These are phyloP conservation scores for Nephrotoma guestfalica DNA, from an alignment of 2,888 invertebrate species.

Conservation along the genomic window DNA sequence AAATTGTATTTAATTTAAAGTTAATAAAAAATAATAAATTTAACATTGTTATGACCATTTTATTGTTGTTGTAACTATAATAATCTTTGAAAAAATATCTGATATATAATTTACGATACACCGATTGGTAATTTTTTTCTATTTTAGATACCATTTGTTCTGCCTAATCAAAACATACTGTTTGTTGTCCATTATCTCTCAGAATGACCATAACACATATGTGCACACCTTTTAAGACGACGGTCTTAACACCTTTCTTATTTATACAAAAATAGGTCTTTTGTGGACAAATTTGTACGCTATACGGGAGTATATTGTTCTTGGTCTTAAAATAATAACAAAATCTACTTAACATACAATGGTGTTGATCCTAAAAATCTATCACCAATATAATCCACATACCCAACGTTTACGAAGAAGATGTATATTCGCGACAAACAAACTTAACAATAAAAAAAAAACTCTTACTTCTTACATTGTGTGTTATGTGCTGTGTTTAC, in stretches of 20 bases:
- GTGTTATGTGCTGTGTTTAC: neutral
- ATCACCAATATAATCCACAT: neutral
- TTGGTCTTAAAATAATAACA: neutral
- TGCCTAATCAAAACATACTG: neutral
- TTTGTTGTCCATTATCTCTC: neutral
- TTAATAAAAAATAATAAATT: neutral
- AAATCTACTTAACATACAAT: neutral
- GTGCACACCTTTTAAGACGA: neutral
- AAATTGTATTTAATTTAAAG: neutral
- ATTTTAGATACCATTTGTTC: neutral
- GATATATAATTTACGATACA: neutral
- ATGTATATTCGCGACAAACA: neutral
- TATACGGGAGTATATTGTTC: neutral
- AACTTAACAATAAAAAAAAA: neutral
- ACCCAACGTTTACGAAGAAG: neutral
- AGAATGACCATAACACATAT: neutral
- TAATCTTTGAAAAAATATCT: neutral
- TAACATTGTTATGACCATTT: neutral
- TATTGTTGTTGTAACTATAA: neutral
- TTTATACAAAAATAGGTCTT: neutral
- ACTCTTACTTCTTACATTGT: neutral
- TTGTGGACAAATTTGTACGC: neutral
- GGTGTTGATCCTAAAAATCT: neutral
- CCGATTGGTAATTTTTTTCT: neutral
- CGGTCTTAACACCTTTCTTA: neutral